Evolutionary conservation across 2,888 invertebrate species (phyloP).

Genomic region (Cephalotes varians): DNA sequence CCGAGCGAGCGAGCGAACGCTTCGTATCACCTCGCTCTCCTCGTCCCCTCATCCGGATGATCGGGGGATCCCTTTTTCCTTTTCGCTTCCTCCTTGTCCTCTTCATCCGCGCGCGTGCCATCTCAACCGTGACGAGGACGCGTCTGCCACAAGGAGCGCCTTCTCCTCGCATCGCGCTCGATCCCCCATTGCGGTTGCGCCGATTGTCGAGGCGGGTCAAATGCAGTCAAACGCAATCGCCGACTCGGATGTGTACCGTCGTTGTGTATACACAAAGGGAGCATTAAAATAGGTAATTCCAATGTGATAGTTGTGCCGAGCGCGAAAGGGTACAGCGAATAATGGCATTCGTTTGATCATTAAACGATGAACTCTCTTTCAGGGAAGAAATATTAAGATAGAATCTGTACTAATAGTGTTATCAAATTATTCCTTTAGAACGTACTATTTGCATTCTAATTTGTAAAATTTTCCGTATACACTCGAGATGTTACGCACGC

Average conservation of each 20-base stretch:
- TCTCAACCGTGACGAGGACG: constrained; percentile 53
- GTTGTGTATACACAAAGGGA: neutral
- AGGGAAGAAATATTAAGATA: neutral
- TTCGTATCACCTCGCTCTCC: neutral
- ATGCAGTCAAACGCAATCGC: constrained; percentile 33
- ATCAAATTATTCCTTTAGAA: neutral
- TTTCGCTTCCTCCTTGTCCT: constrained; percentile 30
- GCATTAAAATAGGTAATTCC: neutral
- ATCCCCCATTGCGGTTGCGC: constrained; percentile 25
- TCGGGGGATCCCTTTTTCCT: constrained; percentile 23
- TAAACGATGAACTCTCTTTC: neutral
- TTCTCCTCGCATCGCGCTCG: constrained; percentile 34
- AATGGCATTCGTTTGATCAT: neutral
- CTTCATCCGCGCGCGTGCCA: constrained; percentile 45
- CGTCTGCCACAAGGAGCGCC: constrained; percentile 47
- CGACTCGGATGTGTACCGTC: neutral
- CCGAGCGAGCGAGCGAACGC: constrained; percentile 22
- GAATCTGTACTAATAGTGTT: neutral
- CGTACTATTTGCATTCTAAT: neutral
- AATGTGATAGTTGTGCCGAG: neutral
- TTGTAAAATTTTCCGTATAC: neutral
- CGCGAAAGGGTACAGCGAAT: neutral
- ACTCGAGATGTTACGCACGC: neutral
- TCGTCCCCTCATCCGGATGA: neutral
- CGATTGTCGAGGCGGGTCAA: constrained; percentile 22